A percentile compares a stretch with the other conserved stretches of the same genome.
Evolutionary conservation across 2,888 invertebrate genomes (phyloP).

Genomic region (Euplagia quadripunctaria): DNA sequence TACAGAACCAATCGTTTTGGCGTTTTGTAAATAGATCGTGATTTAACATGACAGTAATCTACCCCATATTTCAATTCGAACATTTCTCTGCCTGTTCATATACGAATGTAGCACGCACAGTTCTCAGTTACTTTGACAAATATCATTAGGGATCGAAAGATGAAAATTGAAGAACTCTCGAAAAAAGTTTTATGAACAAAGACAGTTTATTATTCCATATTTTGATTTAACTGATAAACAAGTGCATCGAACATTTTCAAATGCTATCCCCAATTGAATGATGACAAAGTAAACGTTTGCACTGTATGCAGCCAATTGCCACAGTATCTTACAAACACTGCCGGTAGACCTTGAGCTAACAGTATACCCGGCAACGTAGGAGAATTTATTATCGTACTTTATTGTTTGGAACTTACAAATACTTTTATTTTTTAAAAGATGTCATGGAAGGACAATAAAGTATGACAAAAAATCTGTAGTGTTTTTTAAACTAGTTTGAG

Average conservation of each 20-base stretch:
- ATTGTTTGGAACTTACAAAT: no score
- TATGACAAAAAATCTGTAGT: no score
- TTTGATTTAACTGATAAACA: conserved; percentile 4
- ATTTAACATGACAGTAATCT: neutral
- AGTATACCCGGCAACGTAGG: no score
- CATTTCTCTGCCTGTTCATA: neutral
- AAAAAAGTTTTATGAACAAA: no score
- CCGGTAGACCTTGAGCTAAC: neutral
- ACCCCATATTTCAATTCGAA: neutral
- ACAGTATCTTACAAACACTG: neutral
- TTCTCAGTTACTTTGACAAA: neutral
- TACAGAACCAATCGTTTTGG: neutral
- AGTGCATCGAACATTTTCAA: neutral
- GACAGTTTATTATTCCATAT: neutral
- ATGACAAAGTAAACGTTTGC: conserved; percentile 19
- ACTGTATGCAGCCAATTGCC: conserved; percentile 1
- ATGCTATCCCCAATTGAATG: conserved; percentile 22
- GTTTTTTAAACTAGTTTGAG: no score
- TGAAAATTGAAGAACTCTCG: neutral
- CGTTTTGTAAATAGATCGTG: neutral
- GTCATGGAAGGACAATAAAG: no score
- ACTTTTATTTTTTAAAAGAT: no score
- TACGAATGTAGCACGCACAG: neutral
- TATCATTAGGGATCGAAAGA: neutral
- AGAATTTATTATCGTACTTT: no score